Evolutionary conservation across 35 echinoderm and acorn worm species (phyloP), one percentile per base, ranked within the genome.

Genomic region (Apostichopus californicus): DNA sequence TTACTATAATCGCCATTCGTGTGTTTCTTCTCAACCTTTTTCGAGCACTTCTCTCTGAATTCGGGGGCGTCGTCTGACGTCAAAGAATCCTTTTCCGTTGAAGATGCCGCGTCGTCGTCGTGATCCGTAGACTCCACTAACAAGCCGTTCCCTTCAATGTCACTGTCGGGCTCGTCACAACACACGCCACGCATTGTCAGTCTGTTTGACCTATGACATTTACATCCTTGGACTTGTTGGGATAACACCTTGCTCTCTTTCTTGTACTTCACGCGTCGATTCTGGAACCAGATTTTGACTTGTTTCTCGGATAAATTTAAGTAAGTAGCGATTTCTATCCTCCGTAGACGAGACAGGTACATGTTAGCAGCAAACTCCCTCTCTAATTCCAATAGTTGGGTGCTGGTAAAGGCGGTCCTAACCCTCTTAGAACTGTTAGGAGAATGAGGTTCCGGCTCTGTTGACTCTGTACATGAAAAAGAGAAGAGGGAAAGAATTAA

Each of bases 221-320:
- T 93, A 77, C 97, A 99, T 54, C 95, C 92, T 72, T 95, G 77
- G 87, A 93, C 78, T 92, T 91, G 77, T 86, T 86, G 81, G 8
- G 78, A 54, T 26, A 80, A 66, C 72, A 79, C 92, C 90, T 98
- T 98, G 61, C 95, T 91, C 77, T 99, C 97, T 90, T 99, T 99
- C 92, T 99, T 99, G 64, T 99, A 94, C 66, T 99, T 99, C 24
- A 99, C 97, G 11, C 97, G 79, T 11, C 97, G 91, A 83, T 99
- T 99, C 93, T 99, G 97, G 89, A 99, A 99, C 97, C 97, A 99
- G 64, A 99, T 99, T 81, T 99, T 99, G 28, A 99, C 97, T 87
- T 99, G 97, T 90, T 99, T 99, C 92, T 99, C 97, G 0, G 95
- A 96, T 6, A 99, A 92, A 70, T 96, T 96, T 22, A 99, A 91